Evolutionary conservation across 2,797 vertebrate species (phyloP).

Genomic region (Cebuella pygmaea): DNA sequence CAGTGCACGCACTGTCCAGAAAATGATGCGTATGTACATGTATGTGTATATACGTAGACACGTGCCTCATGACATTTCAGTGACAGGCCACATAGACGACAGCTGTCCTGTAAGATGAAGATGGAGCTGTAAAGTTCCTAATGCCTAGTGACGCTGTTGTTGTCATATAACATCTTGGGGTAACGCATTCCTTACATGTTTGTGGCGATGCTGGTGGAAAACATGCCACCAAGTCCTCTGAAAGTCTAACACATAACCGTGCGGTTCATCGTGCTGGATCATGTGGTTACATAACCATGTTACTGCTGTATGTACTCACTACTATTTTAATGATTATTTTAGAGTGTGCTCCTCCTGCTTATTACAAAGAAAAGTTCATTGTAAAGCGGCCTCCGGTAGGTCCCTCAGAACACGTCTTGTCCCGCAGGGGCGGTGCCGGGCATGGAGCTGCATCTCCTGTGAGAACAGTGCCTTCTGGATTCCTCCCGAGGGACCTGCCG

Average conservation of each 20-base stretch:
- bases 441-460: no score
- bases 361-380: neutral
- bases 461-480: no score
- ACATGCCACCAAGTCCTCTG: neutral
- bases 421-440: no score
- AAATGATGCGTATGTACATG: neutral
- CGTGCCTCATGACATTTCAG: neutral
- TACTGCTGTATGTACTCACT: neutral
- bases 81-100: neutral
- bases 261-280: accelerated
- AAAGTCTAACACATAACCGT: neutral
- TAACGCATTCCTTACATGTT: neutral
- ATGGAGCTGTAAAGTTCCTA: neutral
- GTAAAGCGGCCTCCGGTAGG: neutral
- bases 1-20: accelerated
- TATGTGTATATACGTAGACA: neutral
- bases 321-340: neutral
- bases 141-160: neutral
- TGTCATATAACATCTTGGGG: neutral
- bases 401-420: neutral
- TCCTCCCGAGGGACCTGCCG: no score
- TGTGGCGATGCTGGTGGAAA: neutral
- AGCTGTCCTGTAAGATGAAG: neutral
- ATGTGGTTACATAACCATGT: accelerated
- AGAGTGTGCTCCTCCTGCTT: neutral